These are phyloP conservation scores for Physeter macrocephalus DNA, from an alignment of 2,113 vertebrate species.

Conservation along the genomic window DNA sequence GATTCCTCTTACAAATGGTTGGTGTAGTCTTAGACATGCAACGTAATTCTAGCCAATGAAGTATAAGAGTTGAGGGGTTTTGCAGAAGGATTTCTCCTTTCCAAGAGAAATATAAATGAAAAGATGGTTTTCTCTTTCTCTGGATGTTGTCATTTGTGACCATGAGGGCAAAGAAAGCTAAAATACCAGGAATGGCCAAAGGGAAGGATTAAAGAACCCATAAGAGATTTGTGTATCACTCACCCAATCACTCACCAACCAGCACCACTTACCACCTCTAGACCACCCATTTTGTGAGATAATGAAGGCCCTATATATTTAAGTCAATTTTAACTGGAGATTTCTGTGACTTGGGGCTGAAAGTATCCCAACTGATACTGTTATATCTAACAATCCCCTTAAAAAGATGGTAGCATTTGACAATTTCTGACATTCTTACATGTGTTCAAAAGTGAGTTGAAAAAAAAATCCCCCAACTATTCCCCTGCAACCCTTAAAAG, in stretches of 20 bases:
- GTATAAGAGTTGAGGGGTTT: background rate
- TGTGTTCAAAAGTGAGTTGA: background rate
- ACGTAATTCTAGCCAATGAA: background rate
- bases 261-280: background rate
- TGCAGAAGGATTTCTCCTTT: background rate
- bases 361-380: background rate
- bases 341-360: background rate
- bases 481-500: conserved; percentile 5
- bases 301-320: background rate
- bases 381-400: background rate
- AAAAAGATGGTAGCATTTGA: background rate
- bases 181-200: background rate
- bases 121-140: background rate
- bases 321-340: background rate
- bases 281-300: background rate
- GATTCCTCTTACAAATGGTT: background rate
- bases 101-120: conserved; percentile 7
- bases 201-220: background rate
- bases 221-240: background rate
- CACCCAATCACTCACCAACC: background rate
- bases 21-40: background rate
- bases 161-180: background rate
- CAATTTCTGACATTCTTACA: conserved; percentile 6
- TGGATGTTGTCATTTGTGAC: background rate
- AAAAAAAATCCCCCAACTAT: background rate